phyloP scores from a whole-genome alignment of 2,113 vertebrate genomes.

The Glareola pratincola region DNA sequence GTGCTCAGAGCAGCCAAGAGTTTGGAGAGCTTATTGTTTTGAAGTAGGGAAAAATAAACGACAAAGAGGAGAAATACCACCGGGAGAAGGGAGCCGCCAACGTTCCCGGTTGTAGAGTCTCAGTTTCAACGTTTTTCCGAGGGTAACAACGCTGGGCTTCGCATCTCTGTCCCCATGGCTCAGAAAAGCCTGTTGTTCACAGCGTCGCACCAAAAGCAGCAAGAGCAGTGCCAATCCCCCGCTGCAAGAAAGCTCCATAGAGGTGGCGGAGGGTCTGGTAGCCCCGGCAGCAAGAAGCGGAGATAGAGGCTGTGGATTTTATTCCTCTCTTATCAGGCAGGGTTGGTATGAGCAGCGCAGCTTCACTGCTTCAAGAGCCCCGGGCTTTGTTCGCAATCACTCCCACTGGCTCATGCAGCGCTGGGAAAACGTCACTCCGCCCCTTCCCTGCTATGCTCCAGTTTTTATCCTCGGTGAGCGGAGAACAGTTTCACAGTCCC shows the following conservation, averaged over 20 bases:
- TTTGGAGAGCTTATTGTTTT: not conserved
- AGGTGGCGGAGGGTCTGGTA: not conserved
- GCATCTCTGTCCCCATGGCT: not conserved
- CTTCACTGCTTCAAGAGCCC: constrained; percentile 37
- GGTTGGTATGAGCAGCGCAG: not conserved
- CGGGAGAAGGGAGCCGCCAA: not conserved
- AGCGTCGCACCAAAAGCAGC: not conserved
- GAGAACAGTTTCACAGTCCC: not conserved
- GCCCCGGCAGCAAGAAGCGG: not conserved
- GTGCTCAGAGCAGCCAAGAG: not conserved
- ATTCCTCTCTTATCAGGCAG: not conserved
- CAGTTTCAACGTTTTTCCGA: not conserved
- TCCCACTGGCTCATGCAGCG: constrained; percentile 32
- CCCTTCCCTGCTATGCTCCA: not conserved
- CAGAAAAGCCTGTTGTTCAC: not conserved
- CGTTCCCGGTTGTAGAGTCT: not conserved
- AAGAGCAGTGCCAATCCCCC: not conserved
- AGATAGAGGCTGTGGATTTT: not conserved
- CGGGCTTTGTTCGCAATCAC: constrained; percentile 46
- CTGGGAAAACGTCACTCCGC: constrained; percentile 17
- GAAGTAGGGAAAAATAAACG: not conserved
- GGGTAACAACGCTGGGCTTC: not conserved
- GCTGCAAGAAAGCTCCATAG: not conserved
- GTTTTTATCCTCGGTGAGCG: not conserved
- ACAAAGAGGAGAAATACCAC: not conserved